phyloP scores from a whole-genome alignment of 2,888 invertebrate species.

The Cheilosia variabilis region DNA sequence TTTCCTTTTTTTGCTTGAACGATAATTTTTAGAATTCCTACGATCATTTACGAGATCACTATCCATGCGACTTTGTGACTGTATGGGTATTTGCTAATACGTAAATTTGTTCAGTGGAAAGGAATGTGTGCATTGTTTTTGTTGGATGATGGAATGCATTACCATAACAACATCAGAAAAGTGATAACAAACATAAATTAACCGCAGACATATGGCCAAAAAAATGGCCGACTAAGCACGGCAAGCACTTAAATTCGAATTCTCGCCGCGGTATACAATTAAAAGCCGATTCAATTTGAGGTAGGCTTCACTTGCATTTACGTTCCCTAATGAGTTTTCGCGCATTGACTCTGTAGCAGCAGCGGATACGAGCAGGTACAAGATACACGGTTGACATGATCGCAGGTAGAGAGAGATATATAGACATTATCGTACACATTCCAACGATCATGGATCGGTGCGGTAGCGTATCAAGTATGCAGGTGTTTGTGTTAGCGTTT shows the following conservation, averaged over 20 bases:
- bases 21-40: constrained; percentile 64
- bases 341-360: constrained; percentile 56
- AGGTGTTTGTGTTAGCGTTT: constrained; percentile 74
- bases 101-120: constrained; percentile 53
- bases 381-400: constrained; percentile 63
- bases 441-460: constrained; percentile 40
- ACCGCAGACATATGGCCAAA: constrained; percentile 6
- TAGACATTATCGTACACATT: constrained; percentile 46
- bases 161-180: constrained; percentile 5
- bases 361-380: constrained; percentile 60
- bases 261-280: constrained; percentile 25
- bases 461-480: constrained; percentile 57
- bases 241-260: constrained; percentile 51
- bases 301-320: constrained; percentile 65
- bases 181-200: constrained; percentile 13
- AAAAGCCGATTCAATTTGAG: constrained; percentile 47
- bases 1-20: constrained; percentile 39
- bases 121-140: constrained; percentile 54
- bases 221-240: constrained; percentile 17
- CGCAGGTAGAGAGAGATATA: constrained; percentile 57
- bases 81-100: constrained; percentile 56
- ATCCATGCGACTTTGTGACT: constrained; percentile 15
- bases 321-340: constrained; percentile 67
- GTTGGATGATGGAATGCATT: constrained; percentile 40
- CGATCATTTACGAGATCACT: constrained; percentile 46